These are phyloP conservation scores for Aulostomus chinensis DNA, from an alignment of 2,797 vertebrate genomes.

Conservation along the genomic window DNA sequence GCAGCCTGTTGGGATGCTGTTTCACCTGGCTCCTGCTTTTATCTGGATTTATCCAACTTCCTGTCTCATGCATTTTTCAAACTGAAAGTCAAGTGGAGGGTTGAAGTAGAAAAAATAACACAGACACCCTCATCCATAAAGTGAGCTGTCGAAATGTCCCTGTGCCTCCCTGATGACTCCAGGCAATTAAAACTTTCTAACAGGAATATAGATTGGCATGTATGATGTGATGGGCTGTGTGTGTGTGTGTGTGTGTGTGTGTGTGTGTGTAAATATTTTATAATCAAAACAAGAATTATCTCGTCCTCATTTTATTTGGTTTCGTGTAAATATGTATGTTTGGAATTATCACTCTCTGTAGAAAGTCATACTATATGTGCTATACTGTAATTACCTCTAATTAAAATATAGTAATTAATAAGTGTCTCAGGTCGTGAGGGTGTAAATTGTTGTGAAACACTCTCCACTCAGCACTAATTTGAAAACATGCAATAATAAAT, in stretches of 20 bases:
- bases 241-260: slow-evolving; percentile 4
- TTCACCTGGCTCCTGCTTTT: slow-evolving; percentile 65
- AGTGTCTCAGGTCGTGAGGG: slow-evolving; percentile 51
- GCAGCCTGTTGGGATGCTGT: slow-evolving; percentile 35
- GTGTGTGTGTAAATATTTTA: slow-evolving; percentile 6
- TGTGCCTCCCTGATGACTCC: slow-evolving; percentile 31
- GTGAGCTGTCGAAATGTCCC: slow-evolving; percentile 30
- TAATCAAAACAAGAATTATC: slow-evolving; percentile 15
- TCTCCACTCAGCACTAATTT: slow-evolving; percentile 63
- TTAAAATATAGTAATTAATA: slow-evolving; percentile 68
- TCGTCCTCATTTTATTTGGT: slow-evolving; percentile 15
- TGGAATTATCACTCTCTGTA: neutral
- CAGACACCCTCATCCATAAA: too few species aligned
- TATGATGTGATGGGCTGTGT: neutral
- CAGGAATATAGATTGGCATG: slow-evolving; percentile 52
- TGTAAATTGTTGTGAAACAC: slow-evolving; percentile 64
- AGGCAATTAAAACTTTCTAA: slow-evolving; percentile 62
- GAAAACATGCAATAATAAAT: slow-evolving; percentile 65
- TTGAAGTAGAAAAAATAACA: slow-evolving; percentile 28
- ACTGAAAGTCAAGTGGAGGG: slow-evolving; percentile 22
- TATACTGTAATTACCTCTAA: slow-evolving; percentile 58
- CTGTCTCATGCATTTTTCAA: slow-evolving; percentile 38
- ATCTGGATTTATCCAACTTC: slow-evolving; percentile 67
- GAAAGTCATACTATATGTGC: slow-evolving; percentile 13
- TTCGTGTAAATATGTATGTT: slow-evolving; percentile 18